phyloP scores from a whole-genome alignment of 2,797 vertebrate genomes.

The Peromyscus attwateri region DNA sequence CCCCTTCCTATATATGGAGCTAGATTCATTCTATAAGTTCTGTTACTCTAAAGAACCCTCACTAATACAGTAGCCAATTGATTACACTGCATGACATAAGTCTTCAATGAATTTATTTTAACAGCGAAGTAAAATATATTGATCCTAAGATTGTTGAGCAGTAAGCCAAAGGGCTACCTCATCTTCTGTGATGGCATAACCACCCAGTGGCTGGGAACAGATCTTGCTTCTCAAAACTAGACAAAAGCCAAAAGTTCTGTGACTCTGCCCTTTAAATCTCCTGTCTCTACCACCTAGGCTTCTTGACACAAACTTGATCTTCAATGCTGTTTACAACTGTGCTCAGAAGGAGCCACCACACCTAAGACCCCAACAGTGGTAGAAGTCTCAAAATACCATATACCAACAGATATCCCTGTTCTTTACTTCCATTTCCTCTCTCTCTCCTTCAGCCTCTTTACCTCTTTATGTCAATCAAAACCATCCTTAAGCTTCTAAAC shows the following conservation, averaged over 20 bases:
- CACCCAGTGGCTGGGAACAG: neutral
- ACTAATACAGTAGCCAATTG: neutral
- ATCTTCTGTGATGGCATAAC: neutral
- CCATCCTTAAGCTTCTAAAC: neutral
- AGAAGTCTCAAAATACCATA: neutral
- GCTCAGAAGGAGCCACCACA: neutral
- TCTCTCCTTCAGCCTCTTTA: neutral
- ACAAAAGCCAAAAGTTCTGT: conserved; percentile 3
- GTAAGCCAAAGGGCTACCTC: neutral
- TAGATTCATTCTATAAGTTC: neutral
- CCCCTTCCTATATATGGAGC: neutral
- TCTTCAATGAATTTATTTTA: conserved; percentile 1
- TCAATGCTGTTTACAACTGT: neutral
- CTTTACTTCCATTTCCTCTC: neutral
- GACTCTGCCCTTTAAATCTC: neutral
- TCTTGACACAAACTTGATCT: neutral
- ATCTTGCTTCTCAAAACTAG: conserved; percentile 23
- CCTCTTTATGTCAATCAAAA: neutral
- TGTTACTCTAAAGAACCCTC: neutral
- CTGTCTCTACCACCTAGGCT: neutral
- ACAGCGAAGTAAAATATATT: neutral
- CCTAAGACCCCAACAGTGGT: neutral
- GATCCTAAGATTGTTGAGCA: neutral
- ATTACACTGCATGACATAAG: neutral
- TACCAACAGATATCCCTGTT: neutral